Base-by-base conservation (phyloP, 2,888 invertebrate species). In the Chromoteleia sp. region DNA sequence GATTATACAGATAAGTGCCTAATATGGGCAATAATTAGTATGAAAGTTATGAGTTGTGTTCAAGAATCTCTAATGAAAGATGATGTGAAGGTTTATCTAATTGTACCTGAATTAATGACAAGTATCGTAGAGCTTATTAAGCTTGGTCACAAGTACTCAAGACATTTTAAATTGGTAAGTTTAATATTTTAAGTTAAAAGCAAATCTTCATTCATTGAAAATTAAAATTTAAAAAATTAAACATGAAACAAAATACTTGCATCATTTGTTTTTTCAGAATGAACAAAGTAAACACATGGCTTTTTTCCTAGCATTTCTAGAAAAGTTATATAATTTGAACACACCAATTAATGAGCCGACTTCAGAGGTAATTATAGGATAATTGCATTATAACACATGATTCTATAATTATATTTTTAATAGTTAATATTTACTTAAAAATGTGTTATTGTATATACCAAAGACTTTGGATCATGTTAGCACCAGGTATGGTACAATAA, bases 71-170 rank as follows among this genome's bases (percentile, higher is more conserved):
- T 65, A 1, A 19, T 1, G 2, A 58, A 65, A 29, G 59, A 54
- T 12, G 29, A 70, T 21, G 17, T 58, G 5, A 6, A 21, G 2
- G 14, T 15, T 84, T 48, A 89, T 85, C 76, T 87, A 43, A 86
- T 90, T 30, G 83, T 90, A 41, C 87, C 89, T 67, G 85, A 89
- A 33, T 84, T 90, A 76, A 75, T 92, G 59, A 81, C 88, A 7
- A 87, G 90, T 74, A 79, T 92, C 30, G 83, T 92, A 30, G 88
- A 92, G 80, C 90, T 82, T 14, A 78, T 82, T 12, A 78, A 77
- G 29, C 70, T 82, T 7, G 73, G 73, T 15, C 56, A 36, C 7
- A 82, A 78, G 63, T 82, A 82, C 10, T 45, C 36, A 45, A 29
- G n/a, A 65, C 58, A 78, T 36, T 82, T 74, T 21, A 70, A 65